These are phyloP conservation scores for Mesocentrotus franciscanus DNA, from an alignment of 53 echinoderm and acorn worm genomes.

Conservation along the genomic window DNA sequence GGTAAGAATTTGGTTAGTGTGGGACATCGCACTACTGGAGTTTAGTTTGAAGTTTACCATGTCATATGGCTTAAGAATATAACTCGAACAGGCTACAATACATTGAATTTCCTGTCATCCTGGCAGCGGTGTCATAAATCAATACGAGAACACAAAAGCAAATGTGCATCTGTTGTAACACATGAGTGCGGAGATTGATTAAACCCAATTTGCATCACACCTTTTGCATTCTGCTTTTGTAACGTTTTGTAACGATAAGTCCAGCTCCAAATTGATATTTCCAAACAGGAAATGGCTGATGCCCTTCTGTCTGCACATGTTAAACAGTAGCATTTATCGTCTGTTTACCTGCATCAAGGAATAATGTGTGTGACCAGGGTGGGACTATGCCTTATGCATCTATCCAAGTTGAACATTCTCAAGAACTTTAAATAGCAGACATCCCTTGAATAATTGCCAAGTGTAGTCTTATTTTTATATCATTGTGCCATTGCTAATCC, in stretches of 20 bases:
- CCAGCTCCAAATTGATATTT: conserved; percentile 40
- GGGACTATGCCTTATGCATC: not conserved
- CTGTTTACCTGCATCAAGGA: not conserved
- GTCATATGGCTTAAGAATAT: too few species aligned
- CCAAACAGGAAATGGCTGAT: conserved; percentile 2
- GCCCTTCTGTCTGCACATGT: not conserved
- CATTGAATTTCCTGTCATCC: conserved; percentile 8
- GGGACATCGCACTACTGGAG: too few species aligned
- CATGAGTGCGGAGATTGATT: not conserved
- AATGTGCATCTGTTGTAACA: conserved; percentile 13
- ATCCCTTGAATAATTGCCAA: not conserved
- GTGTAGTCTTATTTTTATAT: not conserved
- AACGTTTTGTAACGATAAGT: conserved; percentile 16
- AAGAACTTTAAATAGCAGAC: not conserved
- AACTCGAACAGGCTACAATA: not conserved
- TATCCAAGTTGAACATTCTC: not conserved
- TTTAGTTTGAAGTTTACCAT: too few species aligned
- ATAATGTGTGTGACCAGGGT: not conserved
- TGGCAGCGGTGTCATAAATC: not conserved
- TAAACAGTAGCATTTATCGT: not conserved
- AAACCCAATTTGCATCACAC: not conserved
- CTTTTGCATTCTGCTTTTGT: not conserved
- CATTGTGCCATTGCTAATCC: conserved; percentile 40
- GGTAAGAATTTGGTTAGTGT: too few species aligned
- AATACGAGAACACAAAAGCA: not conserved